phyloP scores from a whole-genome alignment of 2,888 invertebrate species.

The Mesopsocus fuscifrons region DNA sequence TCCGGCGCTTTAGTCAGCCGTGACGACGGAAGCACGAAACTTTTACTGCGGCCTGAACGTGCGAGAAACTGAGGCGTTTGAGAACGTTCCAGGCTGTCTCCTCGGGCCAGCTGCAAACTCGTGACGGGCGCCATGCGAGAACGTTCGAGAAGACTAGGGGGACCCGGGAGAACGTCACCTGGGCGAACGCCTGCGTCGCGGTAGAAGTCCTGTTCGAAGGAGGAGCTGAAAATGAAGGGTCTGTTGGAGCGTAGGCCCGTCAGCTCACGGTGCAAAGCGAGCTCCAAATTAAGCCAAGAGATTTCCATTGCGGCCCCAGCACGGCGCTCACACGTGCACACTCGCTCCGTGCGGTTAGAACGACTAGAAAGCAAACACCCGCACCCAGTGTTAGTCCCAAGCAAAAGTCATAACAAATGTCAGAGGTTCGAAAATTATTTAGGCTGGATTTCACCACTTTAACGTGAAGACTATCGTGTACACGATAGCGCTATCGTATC shows the following conservation, averaged over 20 bases:
- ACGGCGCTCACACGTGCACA: neutral
- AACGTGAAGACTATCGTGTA: no score
- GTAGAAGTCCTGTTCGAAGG: conserved; percentile 6
- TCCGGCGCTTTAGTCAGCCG: neutral
- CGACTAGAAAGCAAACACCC: no score
- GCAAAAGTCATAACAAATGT: neutral
- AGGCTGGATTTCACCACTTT: no score
- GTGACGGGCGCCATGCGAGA: no score
- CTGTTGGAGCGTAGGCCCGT: neutral
- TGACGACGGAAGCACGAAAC: neutral
- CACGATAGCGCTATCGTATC: no score
- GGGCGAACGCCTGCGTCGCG: conserved; percentile 2
- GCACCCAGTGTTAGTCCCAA: no score
- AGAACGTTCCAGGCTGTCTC: no score
- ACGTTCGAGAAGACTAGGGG: neutral
- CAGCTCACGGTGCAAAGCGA: neutral
- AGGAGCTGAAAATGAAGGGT: conserved; percentile 3
- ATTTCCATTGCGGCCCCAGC: neutral
- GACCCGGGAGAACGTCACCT: neutral
- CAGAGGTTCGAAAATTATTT: neutral
- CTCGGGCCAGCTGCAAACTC: no score
- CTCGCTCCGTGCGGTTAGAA: no score
- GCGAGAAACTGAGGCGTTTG: neutral
- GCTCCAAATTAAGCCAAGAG: conserved; percentile 6
- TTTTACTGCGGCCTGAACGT: neutral